phyloP scores from a whole-genome alignment of 2,113 vertebrate species.

The Otis tarda region DNA sequence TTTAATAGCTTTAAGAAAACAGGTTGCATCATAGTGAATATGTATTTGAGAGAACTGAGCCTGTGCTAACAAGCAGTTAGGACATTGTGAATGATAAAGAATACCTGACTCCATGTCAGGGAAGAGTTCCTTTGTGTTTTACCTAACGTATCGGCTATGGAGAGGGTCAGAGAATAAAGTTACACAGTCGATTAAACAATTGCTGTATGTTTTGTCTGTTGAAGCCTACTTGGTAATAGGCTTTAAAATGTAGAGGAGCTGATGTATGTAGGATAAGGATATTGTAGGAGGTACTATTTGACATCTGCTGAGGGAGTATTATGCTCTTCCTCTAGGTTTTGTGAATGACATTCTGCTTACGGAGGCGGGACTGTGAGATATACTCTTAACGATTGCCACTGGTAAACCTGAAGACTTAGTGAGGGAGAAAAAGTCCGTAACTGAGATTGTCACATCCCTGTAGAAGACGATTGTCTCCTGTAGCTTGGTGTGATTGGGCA shows the following conservation, averaged over 20 bases:
- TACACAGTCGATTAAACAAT: neutral
- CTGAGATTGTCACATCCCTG: neutral
- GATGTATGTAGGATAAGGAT: constrained; percentile 54
- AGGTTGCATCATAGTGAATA: neutral
- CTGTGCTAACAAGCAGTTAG: neutral
- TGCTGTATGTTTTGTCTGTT: neutral
- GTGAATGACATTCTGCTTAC: constrained; percentile 54
- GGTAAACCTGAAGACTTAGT: neutral
- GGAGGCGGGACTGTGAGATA: constrained; percentile 57
- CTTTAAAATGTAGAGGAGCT: constrained; percentile 42
- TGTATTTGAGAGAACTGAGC: neutral
- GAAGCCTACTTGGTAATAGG: constrained; percentile 29
- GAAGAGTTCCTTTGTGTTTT: neutral
- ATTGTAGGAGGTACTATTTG: constrained; percentile 65
- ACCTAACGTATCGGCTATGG: neutral
- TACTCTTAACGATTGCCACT: neutral
- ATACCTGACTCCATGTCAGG: neutral
- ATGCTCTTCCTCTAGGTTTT: constrained; percentile 52
- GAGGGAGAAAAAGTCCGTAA: neutral
- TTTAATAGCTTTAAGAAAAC: neutral
- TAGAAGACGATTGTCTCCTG: neutral
- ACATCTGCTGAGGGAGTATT: constrained; percentile 54
- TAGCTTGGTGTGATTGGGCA: neutral
- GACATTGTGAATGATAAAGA: neutral
- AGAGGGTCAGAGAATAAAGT: constrained; percentile 2